Base-by-base conservation (phyloP, 2,113 vertebrate species). In the Ophiodon elongatus region DNA sequence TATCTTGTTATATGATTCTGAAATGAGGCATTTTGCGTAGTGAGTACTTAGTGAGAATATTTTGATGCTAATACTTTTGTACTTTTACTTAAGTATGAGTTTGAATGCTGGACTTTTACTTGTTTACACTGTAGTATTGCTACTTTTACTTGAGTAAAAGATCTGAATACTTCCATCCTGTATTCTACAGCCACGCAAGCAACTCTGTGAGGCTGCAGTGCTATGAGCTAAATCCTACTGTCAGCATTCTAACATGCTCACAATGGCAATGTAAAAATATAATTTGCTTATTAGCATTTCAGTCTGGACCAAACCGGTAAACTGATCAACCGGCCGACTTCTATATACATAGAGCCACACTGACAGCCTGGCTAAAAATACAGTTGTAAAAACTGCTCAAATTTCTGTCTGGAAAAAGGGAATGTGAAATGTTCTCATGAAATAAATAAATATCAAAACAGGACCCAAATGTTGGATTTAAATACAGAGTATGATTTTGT, bases 401-500 rank as follows among this genome's bases (percentile, higher is more conserved):
- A 33, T 15, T 56, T 66, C 10, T n/a, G 37, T 54, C 8, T 15
- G 29, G 17, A 52, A 31, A 41, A 56, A 41, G 31, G 0, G 21
- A 21, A 47, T 33, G 70, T 50, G 14, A 64, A 13, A 37, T 4
- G 14, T 11, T 27, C 37, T 54, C 15, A 9, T 17, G 17, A 29
- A 14, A n/a, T 21, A 7, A 10, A n/a, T 10, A 52, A 11, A 27
- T 23, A 68, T 33, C 11, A 59, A 74, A 71, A 45, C 31, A 29
- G 10, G 23, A 17, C 7, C 31, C 59, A 71, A 74, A 71, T 60
- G 31, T 62, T 19, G 7, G 21, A 31, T 75, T 56, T 8, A 64
- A 81, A 76, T 69, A 19, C 47, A 70, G 39, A 52, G 37, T 31
- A 47, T 57, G 3, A 70, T 79, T 83, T 73, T 19, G 25, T 21